Base-by-base conservation (phyloP, 2,113 vertebrate genomes). In the Petaurus breviceps region DNA sequence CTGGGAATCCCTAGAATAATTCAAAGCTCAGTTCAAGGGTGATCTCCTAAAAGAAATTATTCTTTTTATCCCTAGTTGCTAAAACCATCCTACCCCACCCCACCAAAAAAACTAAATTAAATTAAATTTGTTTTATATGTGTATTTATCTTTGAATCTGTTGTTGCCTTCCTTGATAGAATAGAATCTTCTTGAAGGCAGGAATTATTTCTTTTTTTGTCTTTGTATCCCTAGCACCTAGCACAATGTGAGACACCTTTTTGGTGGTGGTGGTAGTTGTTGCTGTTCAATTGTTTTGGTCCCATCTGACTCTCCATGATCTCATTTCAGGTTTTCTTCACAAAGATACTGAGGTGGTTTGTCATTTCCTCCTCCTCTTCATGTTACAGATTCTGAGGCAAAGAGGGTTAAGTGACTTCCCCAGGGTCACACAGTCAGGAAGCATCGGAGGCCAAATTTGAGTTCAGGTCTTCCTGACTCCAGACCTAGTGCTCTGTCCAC, bases 91-190 rank as follows among this genome's bases (percentile, higher is more conserved):
- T 68, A 3, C 10, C 0, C 57, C 10, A 61, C 26, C 26, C 3
- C 9, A 10, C 31, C 61, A n/a, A n/a, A n/a, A 77, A 55, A 52
- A 19, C 3, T 54, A 49, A 49, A 49, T 49, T 49, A 49, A 49
- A 49, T 49, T n/a, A n/a, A 77, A 61, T 31, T 77, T n/a, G 1
- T 84, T 89, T 89, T 91, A 3, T 52, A 77, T 49, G 4, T 68
- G 77, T 61, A 89, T 51, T 95, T 90, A 91, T 55, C 92, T 95
- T 57, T 53, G 95, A 90, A 90, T 6, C 55, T 5, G 93, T 94
- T 24, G 22, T 43, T 31, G 52, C 8, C 14, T 49, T 23, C 94
- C 91, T 61, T 43, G 57, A 43, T 91, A 91, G 31, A 93, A 93
- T 61, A 19, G 25, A 57, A 96, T 77, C 43, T 96, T n/a, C n/a